Conservation (phyloP, 2,113 vertebrate genomes). For the Onychorhynchus coronatus region DNA sequence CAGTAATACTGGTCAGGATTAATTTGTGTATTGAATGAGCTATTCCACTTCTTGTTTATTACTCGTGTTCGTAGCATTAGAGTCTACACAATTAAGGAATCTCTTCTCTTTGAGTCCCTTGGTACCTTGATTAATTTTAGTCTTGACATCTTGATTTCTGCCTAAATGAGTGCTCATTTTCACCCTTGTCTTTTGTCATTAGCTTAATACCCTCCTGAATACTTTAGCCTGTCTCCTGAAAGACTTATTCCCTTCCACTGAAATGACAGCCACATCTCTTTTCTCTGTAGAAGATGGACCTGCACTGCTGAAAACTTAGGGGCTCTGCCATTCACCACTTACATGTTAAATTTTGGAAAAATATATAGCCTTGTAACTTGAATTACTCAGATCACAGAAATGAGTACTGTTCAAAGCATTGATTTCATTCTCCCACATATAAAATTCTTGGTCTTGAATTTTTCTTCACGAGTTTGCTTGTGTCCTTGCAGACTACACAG, state of each 20-base stretch:
- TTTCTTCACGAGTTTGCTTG: background rate
- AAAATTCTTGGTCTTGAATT: background rate
- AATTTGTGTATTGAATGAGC: slow-evolving; percentile 39
- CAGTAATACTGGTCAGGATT: background rate
- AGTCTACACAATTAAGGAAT: slow-evolving; percentile 61
- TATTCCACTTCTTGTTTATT: slow-evolving; percentile 58
- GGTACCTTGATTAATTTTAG: slow-evolving; percentile 69
- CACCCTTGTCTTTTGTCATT: slow-evolving; percentile 69
- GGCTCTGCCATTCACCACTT: background rate
- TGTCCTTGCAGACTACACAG: background rate
- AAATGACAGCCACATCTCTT: slow-evolving; percentile 6
- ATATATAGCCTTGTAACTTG: background rate
- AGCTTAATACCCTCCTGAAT: slow-evolving; percentile 68
- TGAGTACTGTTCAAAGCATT: background rate
- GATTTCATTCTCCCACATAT: background rate
- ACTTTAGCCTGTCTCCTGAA: slow-evolving; percentile 59
- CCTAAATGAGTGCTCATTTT: slow-evolving; percentile 70
- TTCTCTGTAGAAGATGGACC: background rate
- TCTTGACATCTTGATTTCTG: slow-evolving; percentile 71
- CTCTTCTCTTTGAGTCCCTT: slow-evolving; percentile 58
- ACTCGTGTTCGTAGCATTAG: background rate
- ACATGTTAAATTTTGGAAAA: background rate
- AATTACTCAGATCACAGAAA: background rate
- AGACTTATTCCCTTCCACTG: slow-evolving; percentile 47
- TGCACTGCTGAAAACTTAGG: background rate